Evolutionary conservation across 2,797 vertebrate species (phyloP), one percentile per base, ranked within the genome.

Genomic region (Protosalanx chinensis): DNA sequence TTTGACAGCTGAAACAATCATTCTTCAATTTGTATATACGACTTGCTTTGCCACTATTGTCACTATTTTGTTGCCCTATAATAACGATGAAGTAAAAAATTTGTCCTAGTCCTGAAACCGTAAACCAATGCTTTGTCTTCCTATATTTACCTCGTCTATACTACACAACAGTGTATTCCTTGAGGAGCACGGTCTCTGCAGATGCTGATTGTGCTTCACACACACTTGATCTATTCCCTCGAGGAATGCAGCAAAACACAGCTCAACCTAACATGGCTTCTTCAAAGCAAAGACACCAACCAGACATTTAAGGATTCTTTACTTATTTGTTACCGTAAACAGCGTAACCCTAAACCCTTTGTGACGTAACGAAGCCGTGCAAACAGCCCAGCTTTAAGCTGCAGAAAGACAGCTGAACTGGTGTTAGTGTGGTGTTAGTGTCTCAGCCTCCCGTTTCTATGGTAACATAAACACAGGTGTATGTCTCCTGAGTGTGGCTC

Each of bases 401-500:
- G 41, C 41, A 56, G 4, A 4, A 56, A 4, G 68, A 72, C 84
- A 82, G 83, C 81, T 86, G 80, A 84, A 81, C 79, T 76, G 67
- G 66, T 86, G 82, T 82, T 81, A 27, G 74, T 77, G 79, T 71
- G 51, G 71, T 82, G 75, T 67, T 46, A 12, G 8, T 46, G 13
- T 61, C 82, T n/a, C 60, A 76, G 82, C 78, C 77, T 79, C 78
- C 74, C 15, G 89, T 91, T 88, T 79, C 89, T 88, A 2, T 0
- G 86, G 88, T 75, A 90, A 93, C 90, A 8, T 76, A 83, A 88
- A 89, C 90, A 88, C 82, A 77, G 76, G 62, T 61, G 82, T 73
- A 72, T 76, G 81, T 92, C 90, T 93, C 91, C 80, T 77, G 88
- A 92, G 88, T 92, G 91, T 81, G 67, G 75, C 75, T 81, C 72